Base-by-base conservation (phyloP, 2,797 vertebrate genomes). In the Hypotaenidia okinawae region DNA sequence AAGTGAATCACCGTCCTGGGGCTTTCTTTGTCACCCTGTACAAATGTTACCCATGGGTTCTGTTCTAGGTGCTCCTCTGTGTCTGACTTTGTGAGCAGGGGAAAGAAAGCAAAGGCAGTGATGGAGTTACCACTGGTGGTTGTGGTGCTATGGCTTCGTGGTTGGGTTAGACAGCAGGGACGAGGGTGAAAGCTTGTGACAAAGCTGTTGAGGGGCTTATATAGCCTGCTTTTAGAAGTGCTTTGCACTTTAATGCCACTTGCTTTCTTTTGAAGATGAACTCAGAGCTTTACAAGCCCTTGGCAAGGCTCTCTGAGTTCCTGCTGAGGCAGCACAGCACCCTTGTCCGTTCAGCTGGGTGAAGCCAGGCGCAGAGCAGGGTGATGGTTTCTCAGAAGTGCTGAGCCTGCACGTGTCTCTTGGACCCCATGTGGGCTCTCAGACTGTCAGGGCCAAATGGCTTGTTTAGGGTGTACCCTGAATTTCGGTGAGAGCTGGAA, bases 371-470 rank as follows among this genome's bases (percentile, higher is more conserved):
- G 72, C 22, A 16, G 41, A 70, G 49, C 67, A 68, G 85, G 84
- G 63, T 33, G 51, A 32, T 24, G 80, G 6, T 58, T 67, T 43
- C 73, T 51, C 54, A 68, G 76, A 76, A 86, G 15, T 35, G 54
- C 59, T 79, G 92, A 94, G 80, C 33, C 16, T 52, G 47, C 0
- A 0, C 66, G 28, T 52, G 51, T 22, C 24, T 27, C 37, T 9
- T 0, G 1, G 70, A 37, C 17, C 47, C 33, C 1, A 1, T 2
- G 32, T 18, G 57, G 17, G n/a, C 37, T 47, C 27, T 52, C 70
- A 28, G 75, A 28, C 52, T 16, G 11, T 47, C 12, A 24, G 59
- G 33, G 62, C 54, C 67, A 30, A 85, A 88, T 21, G 62, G 28
- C 32, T 88, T 49, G 37, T 54, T 70, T 64, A 39, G 58, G 67